Evolutionary conservation across 2,113 vertebrate genomes (phyloP).

Genomic region (Zeus faber): DNA sequence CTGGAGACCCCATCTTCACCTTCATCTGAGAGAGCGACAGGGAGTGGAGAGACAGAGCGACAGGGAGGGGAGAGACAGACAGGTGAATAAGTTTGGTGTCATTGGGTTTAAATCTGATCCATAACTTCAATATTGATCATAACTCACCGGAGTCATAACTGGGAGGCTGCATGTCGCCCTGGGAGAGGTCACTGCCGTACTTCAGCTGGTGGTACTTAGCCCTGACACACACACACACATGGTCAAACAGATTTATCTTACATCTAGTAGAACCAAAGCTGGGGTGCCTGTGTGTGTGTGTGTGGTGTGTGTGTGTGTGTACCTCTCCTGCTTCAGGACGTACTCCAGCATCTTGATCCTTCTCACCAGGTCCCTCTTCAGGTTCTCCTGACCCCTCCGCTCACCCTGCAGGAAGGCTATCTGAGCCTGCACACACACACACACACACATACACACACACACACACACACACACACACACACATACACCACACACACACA

Average conservation of each 20-base stretch:
- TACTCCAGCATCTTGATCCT: conserved; percentile 78
- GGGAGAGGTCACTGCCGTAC: conserved; percentile 57
- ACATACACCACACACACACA: no score
- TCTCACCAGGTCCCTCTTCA: conserved; percentile 74
- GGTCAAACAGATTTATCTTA: no score
- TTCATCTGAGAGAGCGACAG: conserved; percentile 88
- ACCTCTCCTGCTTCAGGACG: conserved; percentile 74
- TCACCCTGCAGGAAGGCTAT: conserved; percentile 75
- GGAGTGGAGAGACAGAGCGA: no score
- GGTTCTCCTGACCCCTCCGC: conserved; percentile 72
- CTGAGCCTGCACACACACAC: conserved; percentile 37
- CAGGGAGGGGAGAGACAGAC: conserved; percentile 22
- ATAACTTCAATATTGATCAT: background rate
- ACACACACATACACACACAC: background rate
- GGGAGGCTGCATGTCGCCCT: conserved; percentile 53
- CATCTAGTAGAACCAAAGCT: background rate
- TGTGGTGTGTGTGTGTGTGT: background rate
- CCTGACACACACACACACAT: no score
- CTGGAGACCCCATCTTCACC: conserved; percentile 85
- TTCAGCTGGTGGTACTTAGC: conserved; percentile 59
- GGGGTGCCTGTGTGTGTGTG: background rate
- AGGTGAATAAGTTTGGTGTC: background rate
- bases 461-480: background rate
- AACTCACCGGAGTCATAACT: conserved; percentile 59
- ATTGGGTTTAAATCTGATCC: background rate